These are phyloP conservation scores for Sipha flava DNA, from an alignment of 1,140 invertebrate genomes.

Conservation along the genomic window DNA sequence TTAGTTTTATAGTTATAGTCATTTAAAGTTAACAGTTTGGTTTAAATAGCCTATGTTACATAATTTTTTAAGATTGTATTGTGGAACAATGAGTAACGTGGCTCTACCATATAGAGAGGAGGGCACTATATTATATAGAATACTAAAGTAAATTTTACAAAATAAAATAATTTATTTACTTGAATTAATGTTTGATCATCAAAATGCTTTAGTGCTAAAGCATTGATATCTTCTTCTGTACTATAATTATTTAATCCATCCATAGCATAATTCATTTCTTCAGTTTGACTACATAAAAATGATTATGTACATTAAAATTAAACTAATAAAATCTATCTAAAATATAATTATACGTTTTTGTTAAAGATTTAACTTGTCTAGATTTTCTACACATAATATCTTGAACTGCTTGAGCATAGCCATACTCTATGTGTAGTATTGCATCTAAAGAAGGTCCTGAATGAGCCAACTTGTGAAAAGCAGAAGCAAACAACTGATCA, in stretches of 20 bases:
- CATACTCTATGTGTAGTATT: conserved; percentile 68
- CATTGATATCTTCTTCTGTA: conserved; percentile 68
- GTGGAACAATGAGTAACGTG: too few species aligned
- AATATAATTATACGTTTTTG: conserved; percentile 43
- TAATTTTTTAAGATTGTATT: too few species aligned
- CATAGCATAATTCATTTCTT: conserved; percentile 69
- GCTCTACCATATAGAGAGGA: too few species aligned
- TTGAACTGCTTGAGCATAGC: conserved; percentile 62
- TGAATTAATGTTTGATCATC: conserved; percentile 67
- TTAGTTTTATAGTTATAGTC: too few species aligned
- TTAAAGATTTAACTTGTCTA: conserved; percentile 45
- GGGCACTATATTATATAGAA: too few species aligned
- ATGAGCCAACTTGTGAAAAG: conserved; percentile 73
- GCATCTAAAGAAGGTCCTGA: conserved; percentile 64
- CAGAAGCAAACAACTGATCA: conserved; percentile 67
- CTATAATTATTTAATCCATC: conserved; percentile 53
- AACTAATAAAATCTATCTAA: background rate
- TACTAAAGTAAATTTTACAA: background rate
- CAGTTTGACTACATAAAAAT: conserved; percentile 49
- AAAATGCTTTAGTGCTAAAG: conserved; percentile 63
- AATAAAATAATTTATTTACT: conserved; percentile 43
- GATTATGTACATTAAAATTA: too few species aligned
- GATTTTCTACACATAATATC: conserved; percentile 57
- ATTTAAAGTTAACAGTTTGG: too few species aligned
- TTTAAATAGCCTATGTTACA: too few species aligned